Conservation (phyloP, 2,888 invertebrate species). For the Nasonovia ribisnigri region DNA sequence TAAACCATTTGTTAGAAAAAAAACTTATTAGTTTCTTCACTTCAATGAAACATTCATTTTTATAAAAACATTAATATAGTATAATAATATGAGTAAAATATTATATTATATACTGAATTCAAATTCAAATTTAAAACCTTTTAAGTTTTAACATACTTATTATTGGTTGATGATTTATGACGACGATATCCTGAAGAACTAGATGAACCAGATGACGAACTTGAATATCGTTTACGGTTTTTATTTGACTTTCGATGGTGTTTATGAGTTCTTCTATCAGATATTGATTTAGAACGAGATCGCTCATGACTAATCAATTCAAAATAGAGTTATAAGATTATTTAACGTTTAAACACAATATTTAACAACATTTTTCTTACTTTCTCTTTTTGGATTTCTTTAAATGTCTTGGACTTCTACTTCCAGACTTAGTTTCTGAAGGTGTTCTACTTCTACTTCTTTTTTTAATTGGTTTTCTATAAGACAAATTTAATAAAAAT, state of each 20-base stretch:
- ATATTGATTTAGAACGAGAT: conserved; percentile 69
- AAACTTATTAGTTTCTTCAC: background rate
- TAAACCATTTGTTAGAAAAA: background rate
- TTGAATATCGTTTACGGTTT: conserved; percentile 54
- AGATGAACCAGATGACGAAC: conserved; percentile 57
- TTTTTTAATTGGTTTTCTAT: conserved; percentile 67
- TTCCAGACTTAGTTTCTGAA: conserved; percentile 71
- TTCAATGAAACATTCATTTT: background rate
- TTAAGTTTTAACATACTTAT: conserved; percentile 53
- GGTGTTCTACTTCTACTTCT: conserved; percentile 71
- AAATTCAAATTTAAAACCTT: background rate
- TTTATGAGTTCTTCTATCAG: conserved; percentile 65
- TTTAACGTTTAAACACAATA: background rate
- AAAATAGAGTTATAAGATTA: background rate
- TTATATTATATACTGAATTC: too few species aligned
- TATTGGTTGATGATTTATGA: conserved; percentile 62
- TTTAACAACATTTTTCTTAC: conserved; percentile 66
- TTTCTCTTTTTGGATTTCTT: conserved; percentile 70
- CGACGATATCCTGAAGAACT: conserved; percentile 62
- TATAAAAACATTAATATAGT: background rate
- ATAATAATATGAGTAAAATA: background rate
- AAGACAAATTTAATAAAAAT: conserved; percentile 3
- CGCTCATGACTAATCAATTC: conserved; percentile 55
- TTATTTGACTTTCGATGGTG: conserved; percentile 60
- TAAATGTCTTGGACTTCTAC: conserved; percentile 69